Evolutionary conservation across 2,888 invertebrate genomes (phyloP).

Genomic region (Nymphalis polychloros): DNA sequence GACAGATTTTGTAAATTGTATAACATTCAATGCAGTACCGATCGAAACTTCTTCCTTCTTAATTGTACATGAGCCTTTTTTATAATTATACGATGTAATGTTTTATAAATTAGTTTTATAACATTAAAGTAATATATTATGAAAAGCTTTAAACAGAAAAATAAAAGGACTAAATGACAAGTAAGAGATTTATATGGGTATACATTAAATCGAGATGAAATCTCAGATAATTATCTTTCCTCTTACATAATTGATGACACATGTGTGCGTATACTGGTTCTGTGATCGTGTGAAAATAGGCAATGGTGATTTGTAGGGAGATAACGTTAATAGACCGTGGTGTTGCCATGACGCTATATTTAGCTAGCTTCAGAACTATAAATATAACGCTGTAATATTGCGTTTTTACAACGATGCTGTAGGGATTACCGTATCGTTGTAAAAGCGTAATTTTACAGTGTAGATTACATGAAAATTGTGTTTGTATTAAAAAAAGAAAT

Average conservation of each 20-base stretch:
- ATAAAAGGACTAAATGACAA: slow-evolving; percentile 12
- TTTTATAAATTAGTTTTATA: too few relatives aligned
- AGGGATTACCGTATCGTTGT: neutral
- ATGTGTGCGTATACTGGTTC: slow-evolving; percentile 55
- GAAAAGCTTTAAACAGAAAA: neutral
- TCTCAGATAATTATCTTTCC: slow-evolving; percentile 38
- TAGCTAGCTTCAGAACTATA: slow-evolving; percentile 14
- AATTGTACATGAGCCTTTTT: too few relatives aligned
- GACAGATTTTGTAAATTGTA: neutral
- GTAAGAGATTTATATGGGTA: slow-evolving; percentile 23
- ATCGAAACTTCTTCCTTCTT: too few relatives aligned
- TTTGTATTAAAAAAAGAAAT: too few relatives aligned
- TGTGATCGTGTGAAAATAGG: slow-evolving; percentile 67
- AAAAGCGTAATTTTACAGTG: neutral
- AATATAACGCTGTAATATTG: slow-evolving; percentile 14
- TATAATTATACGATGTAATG: too few relatives aligned
- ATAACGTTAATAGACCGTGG: slow-evolving; percentile 52
- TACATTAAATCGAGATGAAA: slow-evolving; percentile 35
- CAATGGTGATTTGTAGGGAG: slow-evolving; percentile 50
- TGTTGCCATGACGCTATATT: slow-evolving; percentile 48
- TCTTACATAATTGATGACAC: slow-evolving; percentile 67
- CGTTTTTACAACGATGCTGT: slow-evolving; percentile 14
- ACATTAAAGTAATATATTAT: neutral
- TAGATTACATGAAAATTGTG: too few relatives aligned
- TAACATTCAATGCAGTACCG: neutral